A percentile compares a stretch with the other conserved stretches of the same genome.
phyloP scores from a whole-genome alignment of 2,113 vertebrate genomes.

The Grammomys surdaster region DNA sequence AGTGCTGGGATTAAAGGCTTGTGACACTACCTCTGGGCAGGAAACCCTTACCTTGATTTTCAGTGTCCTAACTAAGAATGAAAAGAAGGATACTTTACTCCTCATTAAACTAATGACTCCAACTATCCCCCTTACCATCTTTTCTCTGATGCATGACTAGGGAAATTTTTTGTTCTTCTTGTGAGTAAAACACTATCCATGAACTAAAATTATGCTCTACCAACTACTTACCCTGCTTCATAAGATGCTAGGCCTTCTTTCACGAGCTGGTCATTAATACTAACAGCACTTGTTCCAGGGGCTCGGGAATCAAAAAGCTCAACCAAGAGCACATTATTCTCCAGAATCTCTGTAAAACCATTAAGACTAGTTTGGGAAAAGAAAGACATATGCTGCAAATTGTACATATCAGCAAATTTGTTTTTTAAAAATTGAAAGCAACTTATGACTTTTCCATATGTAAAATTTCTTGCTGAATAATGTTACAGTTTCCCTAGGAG shows the following conservation, averaged over 20 bases:
- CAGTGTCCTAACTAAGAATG: neutral
- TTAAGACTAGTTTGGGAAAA: conserved; percentile 67
- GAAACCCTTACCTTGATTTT: conserved; percentile 11
- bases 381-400: conserved; percentile 47
- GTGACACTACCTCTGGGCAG: neutral
- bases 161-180: conserved; percentile 7
- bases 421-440: conserved; percentile 49
- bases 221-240: conserved; percentile 83
- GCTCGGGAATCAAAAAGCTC: conserved; percentile 85
- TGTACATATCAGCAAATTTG: conserved; percentile 44
- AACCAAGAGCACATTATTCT: conserved; percentile 84
- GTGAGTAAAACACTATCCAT: conserved; percentile 18
- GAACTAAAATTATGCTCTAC: conserved; percentile 26
- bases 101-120: conserved; percentile 22
- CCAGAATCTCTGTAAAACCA: conserved; percentile 85
- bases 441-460: conserved; percentile 45
- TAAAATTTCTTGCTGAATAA: conserved; percentile 26
- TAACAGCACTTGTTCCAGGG: conserved; percentile 75
- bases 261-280: conserved; percentile 87
- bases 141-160: neutral
- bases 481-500: neutral
- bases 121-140: neutral
- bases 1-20: neutral
- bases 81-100: neutral
- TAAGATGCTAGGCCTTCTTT: conserved; percentile 87